These are phyloP conservation scores for Lochmaea capreae DNA, from an alignment of 2,888 invertebrate species.

Conservation along the genomic window DNA sequence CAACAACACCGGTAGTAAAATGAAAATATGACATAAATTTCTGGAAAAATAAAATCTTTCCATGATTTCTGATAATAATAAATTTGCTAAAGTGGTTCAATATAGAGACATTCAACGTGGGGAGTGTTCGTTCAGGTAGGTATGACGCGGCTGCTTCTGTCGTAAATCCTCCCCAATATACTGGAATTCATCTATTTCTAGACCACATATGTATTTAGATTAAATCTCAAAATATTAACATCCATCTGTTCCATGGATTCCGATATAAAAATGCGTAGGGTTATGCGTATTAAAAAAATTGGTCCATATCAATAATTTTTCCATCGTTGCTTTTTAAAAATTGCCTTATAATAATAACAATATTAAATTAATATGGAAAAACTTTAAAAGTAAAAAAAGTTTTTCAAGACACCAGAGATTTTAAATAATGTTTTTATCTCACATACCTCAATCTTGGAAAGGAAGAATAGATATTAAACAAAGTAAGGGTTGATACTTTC, in stretches of 20 bases:
- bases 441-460: no score
- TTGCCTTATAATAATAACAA: no score
- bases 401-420: no score
- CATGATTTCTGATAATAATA: conserved; percentile 65
- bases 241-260: conserved; percentile 33
- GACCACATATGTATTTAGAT: conserved; percentile 50
- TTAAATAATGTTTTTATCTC: no score
- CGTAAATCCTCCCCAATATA: conserved; percentile 54
- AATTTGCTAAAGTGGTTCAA: conserved; percentile 61
- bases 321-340: neutral
- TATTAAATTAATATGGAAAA: no score
- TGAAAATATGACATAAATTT: conserved; percentile 62
- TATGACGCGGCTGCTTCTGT: conserved; percentile 54
- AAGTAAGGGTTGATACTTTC: no score
- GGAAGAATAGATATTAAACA: no score
- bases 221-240: conserved; percentile 43
- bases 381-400: no score
- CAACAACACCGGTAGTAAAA: conserved; percentile 47
- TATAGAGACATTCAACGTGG: conserved; percentile 62
- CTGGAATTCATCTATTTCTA: conserved; percentile 51
- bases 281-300: conserved; percentile 25
- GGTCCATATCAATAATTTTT: conserved; percentile 6
- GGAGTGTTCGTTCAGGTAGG: conserved; percentile 55
- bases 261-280: conserved; percentile 30
- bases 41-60: conserved; percentile 63